Evolutionary conservation across 1,140 invertebrate genomes (phyloP).

Genomic region (Magallana gigas): DNA sequence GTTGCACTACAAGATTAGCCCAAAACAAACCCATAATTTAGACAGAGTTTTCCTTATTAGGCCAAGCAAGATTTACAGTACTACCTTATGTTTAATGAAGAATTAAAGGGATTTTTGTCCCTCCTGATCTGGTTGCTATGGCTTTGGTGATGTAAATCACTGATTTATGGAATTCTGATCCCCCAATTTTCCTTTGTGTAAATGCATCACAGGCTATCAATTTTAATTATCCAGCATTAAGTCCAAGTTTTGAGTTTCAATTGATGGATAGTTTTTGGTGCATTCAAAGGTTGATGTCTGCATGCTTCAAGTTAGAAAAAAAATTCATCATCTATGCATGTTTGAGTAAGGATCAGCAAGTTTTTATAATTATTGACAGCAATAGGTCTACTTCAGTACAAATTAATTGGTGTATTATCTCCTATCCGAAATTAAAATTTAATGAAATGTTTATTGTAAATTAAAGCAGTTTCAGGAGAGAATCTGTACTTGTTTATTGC

Average conservation of each 20-base stretch:
- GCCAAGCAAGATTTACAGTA: background rate
- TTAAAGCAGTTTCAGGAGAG: no score
- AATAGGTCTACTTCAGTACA: no score
- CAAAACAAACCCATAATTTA: slow-evolving; percentile 38
- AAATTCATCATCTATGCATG: no score
- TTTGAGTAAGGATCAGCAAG: no score
- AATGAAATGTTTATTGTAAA: no score
- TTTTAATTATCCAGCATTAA: background rate
- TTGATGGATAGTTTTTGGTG: background rate
- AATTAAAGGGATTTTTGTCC: slow-evolving; percentile 29
- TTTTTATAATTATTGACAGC: no score
- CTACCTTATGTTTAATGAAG: slow-evolving; percentile 14
- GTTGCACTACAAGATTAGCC: slow-evolving; percentile 17
- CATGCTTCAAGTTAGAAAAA: no score
- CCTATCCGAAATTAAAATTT: no score
- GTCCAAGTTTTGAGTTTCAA: background rate
- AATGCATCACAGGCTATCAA: slow-evolving; percentile 3
- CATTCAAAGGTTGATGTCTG: no score
- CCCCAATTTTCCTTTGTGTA: slow-evolving; percentile 5
- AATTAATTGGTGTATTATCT: no score
- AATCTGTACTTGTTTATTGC: no score
- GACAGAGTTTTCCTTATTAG: slow-evolving; percentile 16
- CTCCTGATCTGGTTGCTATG: slow-evolving; percentile 23
- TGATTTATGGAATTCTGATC: slow-evolving; percentile 13
- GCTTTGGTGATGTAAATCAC: slow-evolving; percentile 20